Evolutionary conservation across 2,888 invertebrate species (phyloP).

Genomic region (Odontothrips loti): DNA sequence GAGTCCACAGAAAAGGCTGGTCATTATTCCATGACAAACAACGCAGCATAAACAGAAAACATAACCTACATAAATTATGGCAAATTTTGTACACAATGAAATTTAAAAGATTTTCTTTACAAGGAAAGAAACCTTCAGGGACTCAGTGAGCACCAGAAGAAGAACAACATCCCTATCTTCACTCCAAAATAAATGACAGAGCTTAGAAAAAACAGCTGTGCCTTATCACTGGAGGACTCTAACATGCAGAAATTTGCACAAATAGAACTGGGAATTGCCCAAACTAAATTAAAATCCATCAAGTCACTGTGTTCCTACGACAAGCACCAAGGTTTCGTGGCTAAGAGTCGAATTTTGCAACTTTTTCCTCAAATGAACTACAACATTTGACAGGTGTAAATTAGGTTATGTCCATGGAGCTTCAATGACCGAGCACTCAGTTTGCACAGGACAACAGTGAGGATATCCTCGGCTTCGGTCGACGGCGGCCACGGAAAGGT

Average conservation of each 20-base stretch:
- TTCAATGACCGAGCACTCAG: neutral
- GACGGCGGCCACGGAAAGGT: too few relatives aligned
- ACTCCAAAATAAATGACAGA: neutral
- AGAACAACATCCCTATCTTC: neutral
- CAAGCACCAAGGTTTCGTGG: neutral
- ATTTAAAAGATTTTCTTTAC: constrained; percentile 23
- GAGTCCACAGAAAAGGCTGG: too few relatives aligned
- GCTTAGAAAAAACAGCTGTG: constrained; percentile 10
- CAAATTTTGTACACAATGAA: neutral
- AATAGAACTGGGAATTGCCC: neutral
- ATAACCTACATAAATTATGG: constrained; percentile 27
- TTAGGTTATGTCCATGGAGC: constrained; percentile 16
- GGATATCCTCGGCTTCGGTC: too few relatives aligned
- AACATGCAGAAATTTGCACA: neutral
- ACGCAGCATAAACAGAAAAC: constrained; percentile 12
- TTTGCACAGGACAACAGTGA: too few relatives aligned
- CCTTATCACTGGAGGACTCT: neutral
- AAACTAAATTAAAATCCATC: neutral
- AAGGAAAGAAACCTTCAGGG: neutral
- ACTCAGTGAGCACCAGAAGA: constrained; percentile 30
- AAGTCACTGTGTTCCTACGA: neutral
- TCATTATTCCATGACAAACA: neutral
- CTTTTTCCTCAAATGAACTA: neutral
- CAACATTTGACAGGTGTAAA: constrained; percentile 12
- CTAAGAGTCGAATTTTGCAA: neutral